phyloP scores from a whole-genome alignment of 2,888 invertebrate genomes.

The Oeneis ivallda region DNA sequence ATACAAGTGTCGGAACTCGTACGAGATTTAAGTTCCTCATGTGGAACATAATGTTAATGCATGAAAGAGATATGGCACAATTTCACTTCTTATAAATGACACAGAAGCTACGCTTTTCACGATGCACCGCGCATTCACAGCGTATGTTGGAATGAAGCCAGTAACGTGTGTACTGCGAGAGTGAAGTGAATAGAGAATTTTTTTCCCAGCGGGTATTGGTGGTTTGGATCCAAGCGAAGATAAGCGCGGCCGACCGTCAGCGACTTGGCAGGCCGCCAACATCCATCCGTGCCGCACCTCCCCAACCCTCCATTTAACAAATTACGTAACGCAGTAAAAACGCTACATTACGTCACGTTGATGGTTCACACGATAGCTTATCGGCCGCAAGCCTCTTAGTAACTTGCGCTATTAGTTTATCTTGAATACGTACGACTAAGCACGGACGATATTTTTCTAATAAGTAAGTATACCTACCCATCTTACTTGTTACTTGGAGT shows the following conservation, averaged over 20 bases:
- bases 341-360: slow-evolving; percentile 41
- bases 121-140: slow-evolving; percentile 24
- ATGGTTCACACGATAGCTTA: slow-evolving; percentile 27
- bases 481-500: no score
- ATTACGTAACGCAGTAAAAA: slow-evolving; percentile 51
- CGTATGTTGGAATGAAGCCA: slow-evolving; percentile 39
- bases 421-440: slow-evolving; percentile 1
- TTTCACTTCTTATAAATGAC: slow-evolving; percentile 21
- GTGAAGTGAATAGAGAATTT: slow-evolving; percentile 45
- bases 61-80: slow-evolving; percentile 18
- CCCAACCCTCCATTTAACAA: slow-evolving; percentile 48
- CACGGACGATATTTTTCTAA: not conserved
- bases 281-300: slow-evolving; percentile 45
- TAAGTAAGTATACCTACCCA: not conserved
- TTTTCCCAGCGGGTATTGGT: slow-evolving; percentile 50
- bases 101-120: slow-evolving; percentile 17
- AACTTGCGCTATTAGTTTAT: not conserved
- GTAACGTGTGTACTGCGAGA: slow-evolving; percentile 37
- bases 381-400: slow-evolving; percentile 10
- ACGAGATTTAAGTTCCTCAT: not conserved
- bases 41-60: not conserved
- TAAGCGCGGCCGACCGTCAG: slow-evolving; percentile 59
- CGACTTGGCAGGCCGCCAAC: slow-evolving; percentile 62
- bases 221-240: slow-evolving; percentile 54
- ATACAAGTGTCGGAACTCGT: no score